Base-by-base conservation (phyloP, 2,888 invertebrate species). In the Netelia virgata region DNA sequence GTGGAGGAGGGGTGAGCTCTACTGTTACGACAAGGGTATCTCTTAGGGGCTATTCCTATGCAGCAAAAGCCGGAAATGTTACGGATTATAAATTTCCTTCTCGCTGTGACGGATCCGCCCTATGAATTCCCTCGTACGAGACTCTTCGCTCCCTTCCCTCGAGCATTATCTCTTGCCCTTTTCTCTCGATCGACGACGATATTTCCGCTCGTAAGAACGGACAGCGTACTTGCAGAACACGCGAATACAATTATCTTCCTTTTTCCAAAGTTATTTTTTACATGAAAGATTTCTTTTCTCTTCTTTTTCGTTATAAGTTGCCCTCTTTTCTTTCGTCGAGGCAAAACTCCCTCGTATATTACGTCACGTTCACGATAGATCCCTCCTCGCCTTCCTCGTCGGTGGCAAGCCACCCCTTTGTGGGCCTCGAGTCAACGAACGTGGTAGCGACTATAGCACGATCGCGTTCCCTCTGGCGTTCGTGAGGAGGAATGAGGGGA, bases 41-140 rank as follows among this genome's bases (percentile, higher is more conserved):
- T 64, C 20, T 55, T 66, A 61, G 64, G 43, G 43, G 10, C 18
- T 14, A 59, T 64, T 82, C 47, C 61, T 55, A 36, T 23, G 75
- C 36, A 41, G 55, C 78, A 47, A 75, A 55, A 89, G 88, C 89
- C 90, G 91, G 91, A 91, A 90, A 87, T 88, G 90, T 91, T 87
- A 89, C 88, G 91, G 89, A 88, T 90, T 89, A 89, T 91, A 91
- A 91, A 91, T 86, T 89, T 89, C 78, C 75, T 70, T 80, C 79
- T 43, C 70, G 68, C 73, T 59, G 53, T 66, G 82, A 63, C 77
- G 66, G 64, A 83, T 57, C 80, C 77, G 66, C 82, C 84, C 83
- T 80, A 68, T 73, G 53, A 74, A 78, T 77, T 73, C 69, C 50
- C 76, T 69, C 55, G 59, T 75, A 57, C 69, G 70, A 43, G 59